Evolutionary conservation across 2,888 invertebrate species (phyloP).

Genomic region (Dicycla oo): DNA sequence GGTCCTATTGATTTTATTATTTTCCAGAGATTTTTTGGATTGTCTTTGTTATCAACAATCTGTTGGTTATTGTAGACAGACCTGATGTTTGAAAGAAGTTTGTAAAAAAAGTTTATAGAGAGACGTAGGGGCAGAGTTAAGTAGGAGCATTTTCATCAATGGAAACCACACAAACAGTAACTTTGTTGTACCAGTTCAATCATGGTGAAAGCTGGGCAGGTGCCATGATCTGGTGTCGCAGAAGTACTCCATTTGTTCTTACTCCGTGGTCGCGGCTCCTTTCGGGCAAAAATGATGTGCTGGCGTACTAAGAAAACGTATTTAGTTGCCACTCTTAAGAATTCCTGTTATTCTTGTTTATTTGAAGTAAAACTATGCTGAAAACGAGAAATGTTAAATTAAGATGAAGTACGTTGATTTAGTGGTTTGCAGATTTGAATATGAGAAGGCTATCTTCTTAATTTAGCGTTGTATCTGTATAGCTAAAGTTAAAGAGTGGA

Average conservation of each 20-base stretch:
- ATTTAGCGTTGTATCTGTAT: background rate
- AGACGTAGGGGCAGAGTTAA: background rate
- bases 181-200: background rate
- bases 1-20: too few species aligned
- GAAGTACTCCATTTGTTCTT: slow-evolving; percentile 20
- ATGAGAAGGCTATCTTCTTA: background rate
- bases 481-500: too few species aligned
- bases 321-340: slow-evolving; percentile 50
- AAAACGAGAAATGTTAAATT: slow-evolving; percentile 22
- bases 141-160: background rate
- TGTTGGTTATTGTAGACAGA: too few species aligned
- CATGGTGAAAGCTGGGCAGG: background rate
- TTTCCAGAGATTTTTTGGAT: too few species aligned
- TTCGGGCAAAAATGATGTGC: slow-evolving; percentile 51
- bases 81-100: too few species aligned
- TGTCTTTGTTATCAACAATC: too few species aligned
- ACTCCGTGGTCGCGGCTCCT: slow-evolving; percentile 30
- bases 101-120: too few species aligned
- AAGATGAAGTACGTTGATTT: slow-evolving; percentile 21
- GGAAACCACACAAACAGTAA: background rate
- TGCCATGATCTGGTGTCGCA: background rate
- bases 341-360: slow-evolving; percentile 51
- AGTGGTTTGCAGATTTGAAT: background rate
- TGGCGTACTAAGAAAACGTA: slow-evolving; percentile 52
- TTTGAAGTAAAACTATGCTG: slow-evolving; percentile 44